Conservation (phyloP, 2,888 invertebrate species). For the Cantharis rustica region DNA sequence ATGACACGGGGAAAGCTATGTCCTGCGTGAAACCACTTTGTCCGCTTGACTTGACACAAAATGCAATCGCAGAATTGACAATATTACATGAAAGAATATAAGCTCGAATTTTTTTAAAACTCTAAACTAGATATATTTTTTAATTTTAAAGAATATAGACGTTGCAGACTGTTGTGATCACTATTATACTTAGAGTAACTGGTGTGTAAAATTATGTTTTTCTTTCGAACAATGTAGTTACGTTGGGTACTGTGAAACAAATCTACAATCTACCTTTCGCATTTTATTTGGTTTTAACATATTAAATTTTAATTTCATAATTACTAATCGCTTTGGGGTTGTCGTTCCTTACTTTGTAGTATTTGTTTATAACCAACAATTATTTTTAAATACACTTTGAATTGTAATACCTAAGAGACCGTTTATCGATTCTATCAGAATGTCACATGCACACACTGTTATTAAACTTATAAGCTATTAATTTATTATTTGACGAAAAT, state of each 20-base stretch:
- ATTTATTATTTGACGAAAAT: background rate
- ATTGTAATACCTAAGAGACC: background rate
- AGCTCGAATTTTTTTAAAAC: too few relatives aligned
- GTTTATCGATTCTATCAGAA: background rate
- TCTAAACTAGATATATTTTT: background rate
- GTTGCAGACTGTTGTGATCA: background rate
- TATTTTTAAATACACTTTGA: background rate
- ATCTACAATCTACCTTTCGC: background rate
- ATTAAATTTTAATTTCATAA: background rate
- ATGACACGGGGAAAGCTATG: background rate
- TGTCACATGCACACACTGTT: background rate
- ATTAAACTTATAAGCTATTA: background rate
- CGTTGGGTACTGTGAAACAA: background rate
- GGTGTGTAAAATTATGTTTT: background rate
- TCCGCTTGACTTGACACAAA: background rate
- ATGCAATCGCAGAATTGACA: background rate
- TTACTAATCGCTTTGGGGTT: background rate
- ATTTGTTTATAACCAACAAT: background rate
- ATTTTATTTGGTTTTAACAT: background rate
- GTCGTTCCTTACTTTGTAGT: background rate
- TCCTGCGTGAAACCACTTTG: background rate
- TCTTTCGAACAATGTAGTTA: background rate
- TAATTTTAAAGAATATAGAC: too few relatives aligned
- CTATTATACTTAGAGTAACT: background rate
- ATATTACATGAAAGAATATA: background rate